Evolutionary conservation across 2,888 invertebrate species (phyloP).

Genomic region (Zonitis immaculata): DNA sequence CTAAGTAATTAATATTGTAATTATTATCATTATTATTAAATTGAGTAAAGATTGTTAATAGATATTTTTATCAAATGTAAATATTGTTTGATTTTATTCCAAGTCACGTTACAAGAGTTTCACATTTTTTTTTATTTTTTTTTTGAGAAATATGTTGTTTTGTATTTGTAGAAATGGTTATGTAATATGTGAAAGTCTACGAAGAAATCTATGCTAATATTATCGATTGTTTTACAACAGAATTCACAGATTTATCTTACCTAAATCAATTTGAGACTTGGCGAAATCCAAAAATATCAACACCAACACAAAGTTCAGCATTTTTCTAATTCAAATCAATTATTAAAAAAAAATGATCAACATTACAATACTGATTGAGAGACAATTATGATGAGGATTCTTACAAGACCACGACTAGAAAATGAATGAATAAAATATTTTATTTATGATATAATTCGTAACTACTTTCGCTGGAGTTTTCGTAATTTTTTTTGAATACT

Average conservation of each 20-base stretch:
- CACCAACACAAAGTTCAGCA: no score
- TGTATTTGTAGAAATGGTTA: not conserved
- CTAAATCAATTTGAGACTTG: constrained; percentile 23
- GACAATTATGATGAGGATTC: no score
- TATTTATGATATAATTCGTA: no score
- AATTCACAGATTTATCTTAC: constrained; percentile 15
- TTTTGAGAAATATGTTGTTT: not conserved
- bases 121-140: not conserved
- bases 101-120: not conserved
- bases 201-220: not conserved
- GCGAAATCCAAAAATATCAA: no score
- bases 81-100: not conserved
- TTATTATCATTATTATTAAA: not conserved
- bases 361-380: no score
- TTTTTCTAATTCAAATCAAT: no score
- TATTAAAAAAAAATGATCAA: no score
- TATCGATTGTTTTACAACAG: not conserved
- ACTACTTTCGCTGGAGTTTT: no score
- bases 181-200: constrained; percentile 10
- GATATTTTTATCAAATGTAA: not conserved
- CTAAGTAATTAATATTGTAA: no score
- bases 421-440: no score
- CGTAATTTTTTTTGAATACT: no score
- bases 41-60: not conserved
- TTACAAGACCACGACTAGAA: no score